Percentiles rank a stretch among this genome's conserved stretches.
These are phyloP conservation scores for Drosophila ficusphila DNA, from an alignment of 1,140 invertebrate species.

Conservation along the genomic window DNA sequence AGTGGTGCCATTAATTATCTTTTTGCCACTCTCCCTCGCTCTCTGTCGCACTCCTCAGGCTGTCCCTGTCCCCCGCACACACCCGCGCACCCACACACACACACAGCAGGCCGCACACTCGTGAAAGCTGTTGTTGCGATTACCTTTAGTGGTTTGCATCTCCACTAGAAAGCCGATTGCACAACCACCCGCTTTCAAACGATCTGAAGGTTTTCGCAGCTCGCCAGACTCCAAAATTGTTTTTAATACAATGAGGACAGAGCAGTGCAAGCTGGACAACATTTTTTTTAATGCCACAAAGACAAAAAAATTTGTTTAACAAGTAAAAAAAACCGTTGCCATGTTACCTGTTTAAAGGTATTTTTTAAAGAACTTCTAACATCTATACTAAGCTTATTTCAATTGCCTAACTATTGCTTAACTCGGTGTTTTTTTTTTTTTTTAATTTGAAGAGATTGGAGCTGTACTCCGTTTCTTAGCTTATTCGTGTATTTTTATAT, in stretches of 20 bases:
- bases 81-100: slow-evolving; percentile 9
- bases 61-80: slow-evolving; percentile 3
- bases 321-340: too few relatives aligned
- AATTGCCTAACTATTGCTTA: too few relatives aligned
- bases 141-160: slow-evolving; percentile 53
- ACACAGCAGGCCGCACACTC: slow-evolving; percentile 16
- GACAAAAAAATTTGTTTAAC: too few relatives aligned
- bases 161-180: slow-evolving; percentile 35
- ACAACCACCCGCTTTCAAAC: slow-evolving; percentile 15
- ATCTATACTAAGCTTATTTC: too few relatives aligned
- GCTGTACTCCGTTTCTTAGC: too few relatives aligned
- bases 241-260: background rate
- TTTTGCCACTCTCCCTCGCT: slow-evolving; percentile 47
- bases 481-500: background rate
- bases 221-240: background rate
- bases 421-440: background rate
- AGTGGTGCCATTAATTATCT: slow-evolving; percentile 78
- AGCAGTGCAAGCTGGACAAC: too few relatives aligned
- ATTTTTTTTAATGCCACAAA: too few relatives aligned
- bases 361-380: too few relatives aligned
- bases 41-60: background rate
- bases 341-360: too few relatives aligned
- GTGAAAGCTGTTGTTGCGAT: slow-evolving; percentile 35
- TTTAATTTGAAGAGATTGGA: too few relatives aligned
- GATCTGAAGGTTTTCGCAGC: slow-evolving; percentile 1